Evolutionary conservation across 2,888 invertebrate species (phyloP), one percentile per base, ranked within the genome.

Genomic region (Galerucella pusilla): DNA sequence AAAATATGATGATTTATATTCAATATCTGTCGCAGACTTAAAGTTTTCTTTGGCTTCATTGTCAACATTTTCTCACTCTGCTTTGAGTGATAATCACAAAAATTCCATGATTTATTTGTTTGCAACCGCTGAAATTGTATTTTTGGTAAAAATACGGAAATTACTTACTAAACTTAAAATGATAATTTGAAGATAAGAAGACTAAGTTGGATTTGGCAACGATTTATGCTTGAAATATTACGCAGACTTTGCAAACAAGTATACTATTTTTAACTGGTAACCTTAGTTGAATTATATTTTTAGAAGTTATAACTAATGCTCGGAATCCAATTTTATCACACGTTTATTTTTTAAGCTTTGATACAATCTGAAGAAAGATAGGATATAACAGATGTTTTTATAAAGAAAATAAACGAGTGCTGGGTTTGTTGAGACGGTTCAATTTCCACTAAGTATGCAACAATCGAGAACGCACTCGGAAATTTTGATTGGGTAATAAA

Each of bases 241-340:
- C 57, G 16, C 57, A 57, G 57, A 57, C 20, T 57, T 57, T 20
- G 57, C 57, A 20, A 57, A 57, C 57, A 57, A 57, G 20, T 57
- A 20, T 10, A 57, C 20, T 57, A 57, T 57, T 57, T 57, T 16
- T 57, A 57, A 10, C 20, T 10, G 20, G 57, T 57, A 57, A 57
- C 57, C 57, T 57, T 57, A 57, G 57, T 57, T 20, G 20, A 57
- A 57, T 20, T 57, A 57, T 57, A 57, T 57, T 57, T 57, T 57
- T 57, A 57, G 57, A 57, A 57, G 20, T 57, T 57, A 20, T 20
- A 57, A 57, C 57, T 57, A 57, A 57, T 57, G 57, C 20, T 57
- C 57, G 20, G 20, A 57, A 6, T 57, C 57, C 57, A 57, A 16
- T 57, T 57, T 16, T 57, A 57, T 57, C 57, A 20, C 57, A 57